phyloP scores from a whole-genome alignment of 2,113 vertebrate species.

The Nymphicus hollandicus region DNA sequence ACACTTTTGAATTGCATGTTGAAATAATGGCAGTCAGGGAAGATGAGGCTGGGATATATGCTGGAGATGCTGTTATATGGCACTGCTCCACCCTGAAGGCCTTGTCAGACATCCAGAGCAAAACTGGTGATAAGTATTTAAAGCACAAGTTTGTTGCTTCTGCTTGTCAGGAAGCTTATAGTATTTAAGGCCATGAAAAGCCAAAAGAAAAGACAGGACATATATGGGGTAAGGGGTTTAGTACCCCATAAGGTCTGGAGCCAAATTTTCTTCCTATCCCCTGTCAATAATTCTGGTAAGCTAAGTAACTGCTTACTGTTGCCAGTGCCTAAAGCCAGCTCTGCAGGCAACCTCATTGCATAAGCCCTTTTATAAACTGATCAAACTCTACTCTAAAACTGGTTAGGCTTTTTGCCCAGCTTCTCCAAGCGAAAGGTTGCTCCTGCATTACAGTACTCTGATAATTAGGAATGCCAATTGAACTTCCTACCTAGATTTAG shows the following conservation, averaged over 20 bases:
- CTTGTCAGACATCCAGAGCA: neutral
- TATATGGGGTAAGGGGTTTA: neutral
- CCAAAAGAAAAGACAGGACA: neutral
- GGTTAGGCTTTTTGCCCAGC: neutral
- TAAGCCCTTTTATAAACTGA: neutral
- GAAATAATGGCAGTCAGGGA: neutral
- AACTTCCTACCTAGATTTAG: neutral
- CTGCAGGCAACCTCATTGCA: neutral
- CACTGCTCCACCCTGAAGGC: neutral
- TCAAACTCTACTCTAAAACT: neutral
- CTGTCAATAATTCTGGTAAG: neutral
- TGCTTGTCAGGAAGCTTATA: neutral
- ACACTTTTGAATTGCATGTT: rapidly evolving
- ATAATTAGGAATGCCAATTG: neutral
- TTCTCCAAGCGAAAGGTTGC: neutral
- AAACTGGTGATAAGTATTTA: neutral
- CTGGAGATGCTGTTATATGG: neutral
- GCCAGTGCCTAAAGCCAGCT: neutral
- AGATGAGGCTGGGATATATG: neutral
- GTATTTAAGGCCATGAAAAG: neutral
- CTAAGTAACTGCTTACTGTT: neutral
- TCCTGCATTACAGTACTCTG: neutral
- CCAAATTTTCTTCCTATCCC: neutral
- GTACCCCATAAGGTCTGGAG: neutral
- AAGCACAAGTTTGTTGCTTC: neutral